These are phyloP conservation scores for Ctenodactylus gundi DNA, from an alignment of 2,113 vertebrate species.

Conservation along the genomic window DNA sequence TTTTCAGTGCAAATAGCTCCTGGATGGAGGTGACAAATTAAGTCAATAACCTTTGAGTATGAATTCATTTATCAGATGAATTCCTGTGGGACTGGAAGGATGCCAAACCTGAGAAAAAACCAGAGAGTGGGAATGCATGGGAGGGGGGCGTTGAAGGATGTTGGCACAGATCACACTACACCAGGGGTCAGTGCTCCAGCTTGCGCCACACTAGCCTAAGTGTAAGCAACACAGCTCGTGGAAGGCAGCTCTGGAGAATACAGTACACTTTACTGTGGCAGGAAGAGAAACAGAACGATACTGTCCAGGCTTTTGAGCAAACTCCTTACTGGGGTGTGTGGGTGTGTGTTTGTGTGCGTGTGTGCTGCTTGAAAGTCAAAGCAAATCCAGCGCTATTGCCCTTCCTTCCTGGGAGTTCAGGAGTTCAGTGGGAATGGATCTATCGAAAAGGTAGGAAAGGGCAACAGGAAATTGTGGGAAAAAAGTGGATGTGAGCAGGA, in stretches of 20 bases:
- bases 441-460: neutral
- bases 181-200: neutral
- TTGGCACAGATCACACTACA: neutral
- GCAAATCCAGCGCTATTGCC: neutral
- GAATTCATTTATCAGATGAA: slow-evolving; percentile 78
- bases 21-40: slow-evolving; percentile 78
- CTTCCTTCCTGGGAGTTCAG: neutral
- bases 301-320: neutral
- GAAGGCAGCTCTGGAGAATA: neutral
- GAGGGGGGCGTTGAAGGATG: neutral
- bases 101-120: slow-evolving; percentile 67
- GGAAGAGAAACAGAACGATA: neutral
- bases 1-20: slow-evolving; percentile 73
- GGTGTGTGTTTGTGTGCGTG: neutral
- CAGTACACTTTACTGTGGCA: neutral
- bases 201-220: neutral
- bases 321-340: neutral
- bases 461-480: neutral
- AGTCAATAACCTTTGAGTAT: slow-evolving; percentile 78
- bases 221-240: neutral
- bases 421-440: neutral
- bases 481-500: neutral
- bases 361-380: neutral
- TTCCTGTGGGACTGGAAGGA: slow-evolving; percentile 73
- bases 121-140: neutral